Evolutionary conservation across 2,113 vertebrate species (phyloP), one percentile per base, ranked within the genome.

Genomic region (Cisticola juncidis): DNA sequence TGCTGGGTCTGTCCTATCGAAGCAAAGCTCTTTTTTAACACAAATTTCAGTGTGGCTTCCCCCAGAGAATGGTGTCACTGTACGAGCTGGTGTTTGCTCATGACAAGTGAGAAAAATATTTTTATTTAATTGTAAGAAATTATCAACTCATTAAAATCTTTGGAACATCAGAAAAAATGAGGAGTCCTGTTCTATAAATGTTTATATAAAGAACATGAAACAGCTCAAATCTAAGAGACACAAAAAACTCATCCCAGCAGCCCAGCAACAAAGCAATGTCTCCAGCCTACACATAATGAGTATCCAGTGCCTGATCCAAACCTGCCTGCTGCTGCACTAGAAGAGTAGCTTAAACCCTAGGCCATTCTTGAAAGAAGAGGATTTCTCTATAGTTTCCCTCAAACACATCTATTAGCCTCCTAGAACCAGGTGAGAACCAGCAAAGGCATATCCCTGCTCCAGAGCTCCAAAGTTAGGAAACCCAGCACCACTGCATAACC

Each of bases 51-150:
- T 8, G 28, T 40, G 51, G 65, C 60, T 70, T 84, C 36, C 69
- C 19, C 19, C 69, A 53, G 35, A 60, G 31, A 73, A 11, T n/a
- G 61, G 9, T 17, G 24, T 38, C 56, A 38, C 50, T 66, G 56
- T 16, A 54, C 0, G 2, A 70, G 54, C 36, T 65, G 45, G 25
- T 26, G 61, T 17, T 71, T 1, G 2, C 23, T 71, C 2, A 0
- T 18, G 42, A 15, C 25, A 81, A 44, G 28, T 9, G 31, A 80
- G 57, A 26, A 60, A 60, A 60, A 26, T 26, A 60, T 83, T 91
- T 38, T 72, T 3, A 24, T 58, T 88, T 88, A 28, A n/a, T 26
- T 56, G 31, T 20, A 78, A 57, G 11, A 81, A 81, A 45, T 57
- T 8, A 87, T 20, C 28, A 25, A 65, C 47, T 84, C 45, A 58